Evolutionary conservation across 1,140 invertebrate genomes (phyloP).

Genomic region (Kradibia gibbosae): DNA sequence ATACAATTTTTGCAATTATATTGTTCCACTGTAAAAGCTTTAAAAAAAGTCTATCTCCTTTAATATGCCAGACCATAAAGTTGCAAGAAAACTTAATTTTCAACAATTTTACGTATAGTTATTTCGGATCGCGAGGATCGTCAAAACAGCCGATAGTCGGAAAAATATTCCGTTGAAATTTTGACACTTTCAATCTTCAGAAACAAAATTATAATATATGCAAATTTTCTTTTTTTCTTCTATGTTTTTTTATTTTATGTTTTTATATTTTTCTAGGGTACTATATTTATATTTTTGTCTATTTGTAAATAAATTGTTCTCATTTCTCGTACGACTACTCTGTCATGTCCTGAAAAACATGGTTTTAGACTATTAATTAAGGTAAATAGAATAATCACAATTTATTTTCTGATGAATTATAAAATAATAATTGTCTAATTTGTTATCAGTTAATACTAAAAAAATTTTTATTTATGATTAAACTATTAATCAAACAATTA

Average conservation of each 20-base stretch:
- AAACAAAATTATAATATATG: conserved; percentile 35
- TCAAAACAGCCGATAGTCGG: conserved; percentile 36
- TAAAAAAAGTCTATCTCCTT: background rate
- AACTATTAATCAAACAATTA: too few relatives aligned
- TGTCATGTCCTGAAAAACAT: conserved; percentile 11
- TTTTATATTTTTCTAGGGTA: background rate
- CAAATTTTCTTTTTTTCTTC: conserved; percentile 33
- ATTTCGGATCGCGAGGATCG: conserved; percentile 24
- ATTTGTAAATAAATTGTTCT: background rate
- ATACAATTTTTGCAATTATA: conserved; percentile 40
- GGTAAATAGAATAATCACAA: background rate
- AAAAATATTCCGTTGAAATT: conserved; percentile 44
- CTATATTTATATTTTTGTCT: background rate
- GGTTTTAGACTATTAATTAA: background rate
- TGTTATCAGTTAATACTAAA: too few relatives aligned
- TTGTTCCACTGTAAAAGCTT: background rate
- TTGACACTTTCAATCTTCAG: conserved; percentile 23
- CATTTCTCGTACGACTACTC: background rate
- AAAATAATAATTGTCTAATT: too few relatives aligned
- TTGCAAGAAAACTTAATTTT: conserved; percentile 24
- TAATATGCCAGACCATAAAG: background rate
- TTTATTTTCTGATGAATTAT: too few relatives aligned
- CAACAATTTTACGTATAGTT: conserved; percentile 40
- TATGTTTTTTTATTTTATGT: background rate
- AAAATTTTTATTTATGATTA: too few relatives aligned